phyloP scores from a whole-genome alignment of 2,113 vertebrate species.

The Boulengeromyrus knoepffleri region DNA sequence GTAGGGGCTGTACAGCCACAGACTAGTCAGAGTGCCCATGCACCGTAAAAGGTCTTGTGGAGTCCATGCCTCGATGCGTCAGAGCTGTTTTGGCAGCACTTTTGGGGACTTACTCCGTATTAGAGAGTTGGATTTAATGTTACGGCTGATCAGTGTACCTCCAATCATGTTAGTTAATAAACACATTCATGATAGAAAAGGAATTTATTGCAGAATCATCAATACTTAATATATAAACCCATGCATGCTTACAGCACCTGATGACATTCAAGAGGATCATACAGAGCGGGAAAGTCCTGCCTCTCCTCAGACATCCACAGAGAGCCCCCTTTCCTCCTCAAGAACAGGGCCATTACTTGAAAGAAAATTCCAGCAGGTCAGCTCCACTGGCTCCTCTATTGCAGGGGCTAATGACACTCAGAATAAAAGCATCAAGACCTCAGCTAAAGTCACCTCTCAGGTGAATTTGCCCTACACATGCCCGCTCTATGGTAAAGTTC shows the following conservation, averaged over 20 bases:
- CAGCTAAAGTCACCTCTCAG: constrained; percentile 57
- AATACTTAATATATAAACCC: neutral
- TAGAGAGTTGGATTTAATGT: neutral
- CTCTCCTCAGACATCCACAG: constrained; percentile 42
- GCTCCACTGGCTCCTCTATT: constrained; percentile 40
- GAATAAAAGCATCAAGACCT: constrained; percentile 64
- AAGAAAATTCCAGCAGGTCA: constrained; percentile 49
- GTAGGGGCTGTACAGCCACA: neutral
- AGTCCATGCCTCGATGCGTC: neutral
- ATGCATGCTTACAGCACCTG: constrained; percentile 58
- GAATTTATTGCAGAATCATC: neutral
- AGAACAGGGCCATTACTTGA: constrained; percentile 47
- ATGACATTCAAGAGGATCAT: constrained; percentile 59
- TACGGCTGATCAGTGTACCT: neutral
- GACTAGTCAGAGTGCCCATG: neutral
- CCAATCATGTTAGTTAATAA: neutral
- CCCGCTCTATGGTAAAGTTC: constrained; percentile 66
- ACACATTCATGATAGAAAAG: neutral
- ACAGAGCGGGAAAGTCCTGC: constrained; percentile 56
- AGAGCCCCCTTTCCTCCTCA: constrained; percentile 49
- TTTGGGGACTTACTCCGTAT: neutral
- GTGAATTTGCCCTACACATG: constrained; percentile 59
- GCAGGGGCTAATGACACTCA: constrained; percentile 54
- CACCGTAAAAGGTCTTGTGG: neutral
- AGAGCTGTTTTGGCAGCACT: neutral